Conservation (phyloP, 2,888 invertebrate genomes). For the Meteorus colon region DNA sequence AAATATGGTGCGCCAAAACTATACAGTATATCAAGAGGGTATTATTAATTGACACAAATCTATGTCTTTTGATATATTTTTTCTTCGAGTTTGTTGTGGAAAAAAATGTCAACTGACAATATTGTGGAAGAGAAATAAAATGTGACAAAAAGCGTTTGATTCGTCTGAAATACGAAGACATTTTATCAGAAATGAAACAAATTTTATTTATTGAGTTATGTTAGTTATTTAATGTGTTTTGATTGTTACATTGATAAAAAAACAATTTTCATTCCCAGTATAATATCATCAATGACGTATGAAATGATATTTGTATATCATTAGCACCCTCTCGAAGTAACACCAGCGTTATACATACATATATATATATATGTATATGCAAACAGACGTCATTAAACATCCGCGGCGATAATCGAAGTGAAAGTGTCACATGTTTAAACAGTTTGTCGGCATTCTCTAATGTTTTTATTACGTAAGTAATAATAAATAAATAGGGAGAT, state of each 20-base stretch:
- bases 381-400: slow-evolving; percentile 23
- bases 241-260: no score
- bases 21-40: no score
- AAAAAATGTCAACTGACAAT: no score
- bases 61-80: no score
- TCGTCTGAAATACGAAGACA: no score
- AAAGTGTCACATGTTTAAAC: slow-evolving; percentile 64
- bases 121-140: no score
- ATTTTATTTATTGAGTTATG: no score
- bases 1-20: neutral
- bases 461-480: slow-evolving; percentile 19
- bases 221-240: neutral
- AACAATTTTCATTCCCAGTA: neutral
- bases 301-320: neutral
- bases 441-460: slow-evolving; percentile 68
- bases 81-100: no score
- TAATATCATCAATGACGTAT: neutral
- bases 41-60: no score
- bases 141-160: no score
- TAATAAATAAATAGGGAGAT: neutral
- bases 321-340: neutral
- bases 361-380: neutral
- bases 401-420: slow-evolving; percentile 14
- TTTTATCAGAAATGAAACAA: no score
- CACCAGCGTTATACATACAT: slow-evolving; percentile 3